Base-by-base conservation (phyloP, 1,140 invertebrate genomes). In the Papilio xuthus region DNA sequence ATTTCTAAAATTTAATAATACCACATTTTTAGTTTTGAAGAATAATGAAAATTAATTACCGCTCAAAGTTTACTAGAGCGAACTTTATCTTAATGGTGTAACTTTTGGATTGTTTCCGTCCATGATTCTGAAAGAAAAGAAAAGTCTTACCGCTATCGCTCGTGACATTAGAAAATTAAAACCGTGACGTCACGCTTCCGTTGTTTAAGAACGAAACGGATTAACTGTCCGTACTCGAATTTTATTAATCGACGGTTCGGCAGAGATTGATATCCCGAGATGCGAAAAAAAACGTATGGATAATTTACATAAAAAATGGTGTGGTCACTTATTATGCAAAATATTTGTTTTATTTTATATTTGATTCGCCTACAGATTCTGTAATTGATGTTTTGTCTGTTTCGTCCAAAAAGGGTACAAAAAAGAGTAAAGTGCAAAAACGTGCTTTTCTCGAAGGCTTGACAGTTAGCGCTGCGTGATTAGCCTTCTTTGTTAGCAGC, bases 121-220 rank as follows among this genome's bases (percentile, higher is more conserved):
- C 50, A 75, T 50, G 50, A 60, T 56, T 50, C 50, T n/a, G 32
- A 75, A 75, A 75, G 73, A 75, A 75, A 56, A 80, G 79, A 80
- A 81, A 79, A 79, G 81, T 80, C 83, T 88, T 88, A 88, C 85
- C 85, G 85, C 83, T 81, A 78, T 84, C 84, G 86, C 82, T 80
- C 82, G 87, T 86, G 85, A 87, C 87, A 88, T 82, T 83, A 87
- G 85, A 87, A 88, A 87, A 88, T 88, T 88, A 87, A 88, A 88
- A 88, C 84, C 82, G 83, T 83, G 47, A 53, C 78, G 85, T 88
- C 85, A 88, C 81, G 84, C 79, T 87, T 78, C 76, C 80, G 82
- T 81, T 85, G 85, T 88, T 88, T 82, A 80, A 77, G 77, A 83
- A 82, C 82, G 82, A 75, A 83, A 82, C 82, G 82, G 84, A 83